Evolutionary conservation across 2,888 invertebrate species (phyloP), one percentile per base, ranked within the genome.

Genomic region (Aspidiotus destructor): DNA sequence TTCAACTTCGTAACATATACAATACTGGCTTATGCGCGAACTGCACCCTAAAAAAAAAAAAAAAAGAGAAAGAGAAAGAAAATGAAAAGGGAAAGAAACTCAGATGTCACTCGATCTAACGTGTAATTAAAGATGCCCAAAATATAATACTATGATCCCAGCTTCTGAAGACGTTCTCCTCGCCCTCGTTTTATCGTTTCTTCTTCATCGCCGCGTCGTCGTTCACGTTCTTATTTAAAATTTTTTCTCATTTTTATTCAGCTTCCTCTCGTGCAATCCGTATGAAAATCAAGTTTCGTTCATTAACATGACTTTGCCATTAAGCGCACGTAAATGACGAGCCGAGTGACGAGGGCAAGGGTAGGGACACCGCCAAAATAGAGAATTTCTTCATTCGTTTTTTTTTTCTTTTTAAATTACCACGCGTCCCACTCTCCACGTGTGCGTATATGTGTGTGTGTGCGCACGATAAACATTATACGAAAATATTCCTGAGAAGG

Each of bases 261-360:
- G 65, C 48, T 65, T 65, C 65, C 65, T 57, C 58, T 58, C 58
- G 58, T 65, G 65, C 58, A 68, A 63, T 71, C 64, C 70, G 65
- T 69, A 71, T 69, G 70, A 70, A 70, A 71, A 72, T 72, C 70
- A 71, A 72, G 70, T 71, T 72, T 71, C 70, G 71, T 72, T 72
- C 72, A 72, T 72, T 72, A 72, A 72, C 72, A 72, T 71, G 72
- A 72, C 72, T 72, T 72, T 71, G 71, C 72, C 72, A 72, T 72
- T 72, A 72, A 71, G 68, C 58, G 68, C 62, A 53, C 61, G 48
- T 60, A 60, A 61, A 61, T 61, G 60, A 61, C 53, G 53, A 61
- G 8, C 11, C 41, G 54, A 10, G 54, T 52, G 28, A 54, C 11
- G 54, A 17, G 57, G 41, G 41, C 54, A 41, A 16, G 52, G 60